Conservation (phyloP, 92 coral and sea anemone species). For the Nematostella vectensis region DNA sequence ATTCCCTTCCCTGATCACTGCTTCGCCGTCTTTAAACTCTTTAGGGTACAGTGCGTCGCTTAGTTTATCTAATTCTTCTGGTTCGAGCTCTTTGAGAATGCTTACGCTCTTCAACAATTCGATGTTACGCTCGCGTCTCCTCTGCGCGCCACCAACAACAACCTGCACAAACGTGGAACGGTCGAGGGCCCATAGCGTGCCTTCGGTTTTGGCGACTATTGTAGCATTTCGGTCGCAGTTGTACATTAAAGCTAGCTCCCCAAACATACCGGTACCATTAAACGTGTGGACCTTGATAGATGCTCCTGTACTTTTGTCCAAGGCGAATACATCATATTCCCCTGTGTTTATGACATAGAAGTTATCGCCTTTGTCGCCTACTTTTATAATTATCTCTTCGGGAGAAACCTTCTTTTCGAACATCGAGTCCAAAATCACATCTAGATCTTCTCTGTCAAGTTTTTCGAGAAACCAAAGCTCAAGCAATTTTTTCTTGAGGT, state of each 20-base stretch:
- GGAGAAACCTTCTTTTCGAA: slow-evolving; percentile 72
- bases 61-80: slow-evolving; percentile 85
- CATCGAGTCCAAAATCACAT: slow-evolving; percentile 79
- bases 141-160: slow-evolving; percentile 92
- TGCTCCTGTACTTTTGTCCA: slow-evolving; percentile 45
- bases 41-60: slow-evolving; percentile 90
- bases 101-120: slow-evolving; percentile 77
- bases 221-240: slow-evolving; percentile 99
- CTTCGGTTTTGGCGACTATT: slow-evolving; percentile 75
- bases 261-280: slow-evolving; percentile 80
- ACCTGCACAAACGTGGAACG: slow-evolving; percentile 80
- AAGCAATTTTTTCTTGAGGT: slow-evolving; percentile 74
- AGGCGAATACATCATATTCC: slow-evolving; percentile 77
- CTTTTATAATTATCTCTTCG: slow-evolving; percentile 74
- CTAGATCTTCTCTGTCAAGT: slow-evolving; percentile 83
- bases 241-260: slow-evolving; percentile 95
- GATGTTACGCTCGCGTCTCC: slow-evolving; percentile 77
- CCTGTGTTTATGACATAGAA: slow-evolving; percentile 93
- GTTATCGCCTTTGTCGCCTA: slow-evolving; percentile 96
- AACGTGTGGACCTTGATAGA: slow-evolving; percentile 85
- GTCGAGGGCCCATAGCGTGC: slow-evolving; percentile 91
- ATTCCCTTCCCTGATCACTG: slow-evolving; percentile 78
- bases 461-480: slow-evolving; percentile 81
- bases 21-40: slow-evolving; percentile 68
- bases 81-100: slow-evolving; percentile 66